Percentiles rank a stretch among this genome's conserved stretches.
Conservation (phyloP, 2,113 vertebrate genomes). For the Gnathonemus echidnorhynchus region DNA sequence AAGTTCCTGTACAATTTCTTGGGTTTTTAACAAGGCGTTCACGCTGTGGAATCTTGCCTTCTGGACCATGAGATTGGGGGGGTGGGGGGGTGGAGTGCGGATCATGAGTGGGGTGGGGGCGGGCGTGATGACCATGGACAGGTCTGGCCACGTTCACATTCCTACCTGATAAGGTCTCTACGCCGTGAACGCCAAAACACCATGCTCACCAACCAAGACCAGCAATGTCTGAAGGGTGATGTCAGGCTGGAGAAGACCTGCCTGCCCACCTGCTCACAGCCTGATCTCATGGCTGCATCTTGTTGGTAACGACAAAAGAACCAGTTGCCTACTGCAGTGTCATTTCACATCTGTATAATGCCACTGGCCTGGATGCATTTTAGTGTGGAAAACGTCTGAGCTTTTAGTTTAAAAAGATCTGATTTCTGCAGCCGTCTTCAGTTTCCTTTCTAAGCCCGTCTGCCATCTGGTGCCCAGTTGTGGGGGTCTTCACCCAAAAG, state of each 20-base stretch:
- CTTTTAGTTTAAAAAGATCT: not conserved
- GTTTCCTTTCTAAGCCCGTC: not conserved
- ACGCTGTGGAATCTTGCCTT: slow-evolving; percentile 40
- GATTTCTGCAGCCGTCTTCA: not conserved
- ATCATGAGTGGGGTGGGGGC: not conserved
- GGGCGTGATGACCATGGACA: not conserved
- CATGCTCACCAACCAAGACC: not conserved
- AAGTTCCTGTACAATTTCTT: slow-evolving; percentile 41
- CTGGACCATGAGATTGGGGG: slow-evolving; percentile 9
- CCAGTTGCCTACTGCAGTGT: not conserved
- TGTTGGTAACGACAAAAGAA: not conserved
- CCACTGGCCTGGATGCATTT: not conserved
- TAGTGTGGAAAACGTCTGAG: not conserved
- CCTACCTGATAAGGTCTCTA: not conserved
- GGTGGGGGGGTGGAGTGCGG: not conserved
- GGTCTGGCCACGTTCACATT: not conserved
- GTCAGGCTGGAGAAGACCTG: not conserved
- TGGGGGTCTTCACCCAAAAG: not conserved
- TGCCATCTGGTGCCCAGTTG: not conserved
- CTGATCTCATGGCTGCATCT: not conserved
- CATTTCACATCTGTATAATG: not conserved
- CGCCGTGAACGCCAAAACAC: not conserved
- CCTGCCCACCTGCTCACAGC: not conserved
- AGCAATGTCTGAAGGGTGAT: not conserved
- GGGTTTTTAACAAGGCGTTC: slow-evolving; percentile 50